These are phyloP conservation scores for Acanthosepion pharaonis DNA, from an alignment of 2,888 invertebrate genomes.

Conservation along the genomic window DNA sequence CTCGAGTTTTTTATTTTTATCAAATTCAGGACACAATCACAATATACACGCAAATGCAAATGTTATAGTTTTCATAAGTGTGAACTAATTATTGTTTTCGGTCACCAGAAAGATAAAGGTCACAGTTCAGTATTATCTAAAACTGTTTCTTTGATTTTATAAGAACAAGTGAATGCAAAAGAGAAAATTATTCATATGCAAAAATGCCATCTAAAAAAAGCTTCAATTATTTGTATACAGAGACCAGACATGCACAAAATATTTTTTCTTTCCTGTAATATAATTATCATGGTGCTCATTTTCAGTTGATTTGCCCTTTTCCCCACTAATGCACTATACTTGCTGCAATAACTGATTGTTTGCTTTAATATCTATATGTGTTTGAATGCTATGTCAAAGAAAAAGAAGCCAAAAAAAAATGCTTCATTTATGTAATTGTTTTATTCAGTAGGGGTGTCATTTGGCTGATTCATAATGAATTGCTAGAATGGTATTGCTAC, in stretches of 20 bases:
- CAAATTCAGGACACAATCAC: too few species aligned
- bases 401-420: not conserved
- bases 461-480: not conserved
- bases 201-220: not conserved
- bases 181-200: not conserved
- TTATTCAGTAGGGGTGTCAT: slow-evolving; percentile 33
- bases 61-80: too few species aligned
- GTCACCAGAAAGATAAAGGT: too few species aligned
- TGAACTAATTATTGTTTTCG: too few species aligned
- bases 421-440: slow-evolving; percentile 15
- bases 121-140: too few species aligned
- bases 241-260: not conserved
- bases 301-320: not conserved
- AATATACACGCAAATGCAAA: too few species aligned
- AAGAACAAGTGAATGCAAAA: too few species aligned
- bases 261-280: not conserved
- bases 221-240: not conserved
- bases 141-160: too few species aligned
- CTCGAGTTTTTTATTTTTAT: too few species aligned
- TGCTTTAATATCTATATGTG: not conserved
- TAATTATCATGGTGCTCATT: not conserved
- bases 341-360: not conserved
- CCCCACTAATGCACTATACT: not conserved
- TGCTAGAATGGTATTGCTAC: slow-evolving; percentile 17
- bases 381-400: not conserved